Evolutionary conservation across 2,113 vertebrate genomes (phyloP).

Genomic region (Cyanistes caeruleus): DNA sequence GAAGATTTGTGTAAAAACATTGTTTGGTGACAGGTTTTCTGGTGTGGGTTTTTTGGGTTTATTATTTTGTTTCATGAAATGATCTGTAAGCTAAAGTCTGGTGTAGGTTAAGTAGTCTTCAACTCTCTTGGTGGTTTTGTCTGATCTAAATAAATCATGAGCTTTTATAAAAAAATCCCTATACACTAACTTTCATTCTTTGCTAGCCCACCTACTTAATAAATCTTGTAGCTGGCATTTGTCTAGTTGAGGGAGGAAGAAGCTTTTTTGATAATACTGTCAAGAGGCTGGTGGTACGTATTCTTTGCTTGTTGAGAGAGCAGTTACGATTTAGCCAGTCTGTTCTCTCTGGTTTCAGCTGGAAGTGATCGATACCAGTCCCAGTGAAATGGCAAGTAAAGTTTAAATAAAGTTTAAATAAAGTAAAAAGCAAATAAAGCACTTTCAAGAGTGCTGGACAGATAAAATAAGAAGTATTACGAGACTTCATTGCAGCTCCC

Average conservation of each 20-base stretch:
- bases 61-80: neutral
- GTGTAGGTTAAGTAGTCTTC: neutral
- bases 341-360: neutral
- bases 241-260: neutral
- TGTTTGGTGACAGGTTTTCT: neutral
- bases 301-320: neutral
- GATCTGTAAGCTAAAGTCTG: neutral
- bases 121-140: neutral
- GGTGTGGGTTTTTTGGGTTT: neutral
- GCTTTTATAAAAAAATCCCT: neutral
- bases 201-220: neutral
- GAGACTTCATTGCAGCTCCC: neutral
- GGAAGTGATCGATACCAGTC: neutral
- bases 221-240: neutral
- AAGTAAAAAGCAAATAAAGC: too few species aligned
- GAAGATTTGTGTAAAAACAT: neutral
- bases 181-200: neutral
- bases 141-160: neutral
- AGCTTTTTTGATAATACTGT: neutral
- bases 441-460: neutral
- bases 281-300: neutral
- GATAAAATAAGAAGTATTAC: neutral
- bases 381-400: neutral
- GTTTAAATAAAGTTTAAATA: too few species aligned
- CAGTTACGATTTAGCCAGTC: fast-evolving